Conservation (phyloP, 2,797 vertebrate genomes). For the Amazonetta brasiliensis region DNA sequence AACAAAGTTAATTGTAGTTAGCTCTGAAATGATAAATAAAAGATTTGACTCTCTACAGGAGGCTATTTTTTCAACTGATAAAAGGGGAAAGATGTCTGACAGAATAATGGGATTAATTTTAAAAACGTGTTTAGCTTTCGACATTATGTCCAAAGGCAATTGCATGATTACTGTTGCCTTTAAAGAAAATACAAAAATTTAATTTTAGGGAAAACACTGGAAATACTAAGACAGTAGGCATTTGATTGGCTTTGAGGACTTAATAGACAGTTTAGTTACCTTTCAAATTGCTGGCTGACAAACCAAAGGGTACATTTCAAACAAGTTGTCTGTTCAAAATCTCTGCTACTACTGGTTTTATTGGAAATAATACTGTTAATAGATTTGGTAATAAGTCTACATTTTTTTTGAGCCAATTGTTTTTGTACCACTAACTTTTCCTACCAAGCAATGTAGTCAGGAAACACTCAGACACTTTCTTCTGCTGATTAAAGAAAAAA, state of each 20-base stretch:
- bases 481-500: not conserved
- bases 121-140: conserved; percentile 36
- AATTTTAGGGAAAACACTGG: conserved; percentile 38
- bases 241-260: conserved; percentile 43
- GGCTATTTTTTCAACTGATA: conserved; percentile 53
- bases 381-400: not conserved
- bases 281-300: conserved; percentile 13
- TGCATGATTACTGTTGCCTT: conserved; percentile 52
- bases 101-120: conserved; percentile 72
- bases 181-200: conserved; percentile 37
- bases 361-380: not conserved
- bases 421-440: not conserved
- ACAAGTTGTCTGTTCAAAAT: not conserved
- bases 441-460: not conserved
- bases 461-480: not conserved
- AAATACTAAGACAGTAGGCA: not conserved
- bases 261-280: conserved; percentile 35
- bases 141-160: conserved; percentile 57
- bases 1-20: conserved; percentile 54
- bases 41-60: conserved; percentile 45
- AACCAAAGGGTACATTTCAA: conserved; percentile 13
- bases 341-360: not conserved
- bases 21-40: conserved; percentile 51
- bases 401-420: not conserved
- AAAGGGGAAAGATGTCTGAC: conserved; percentile 46